A percentile compares a stretch with the other conserved stretches of the same genome.
phyloP scores from a whole-genome alignment of 1,140 invertebrate genomes.

The Dendrolimus kikuchii region DNA sequence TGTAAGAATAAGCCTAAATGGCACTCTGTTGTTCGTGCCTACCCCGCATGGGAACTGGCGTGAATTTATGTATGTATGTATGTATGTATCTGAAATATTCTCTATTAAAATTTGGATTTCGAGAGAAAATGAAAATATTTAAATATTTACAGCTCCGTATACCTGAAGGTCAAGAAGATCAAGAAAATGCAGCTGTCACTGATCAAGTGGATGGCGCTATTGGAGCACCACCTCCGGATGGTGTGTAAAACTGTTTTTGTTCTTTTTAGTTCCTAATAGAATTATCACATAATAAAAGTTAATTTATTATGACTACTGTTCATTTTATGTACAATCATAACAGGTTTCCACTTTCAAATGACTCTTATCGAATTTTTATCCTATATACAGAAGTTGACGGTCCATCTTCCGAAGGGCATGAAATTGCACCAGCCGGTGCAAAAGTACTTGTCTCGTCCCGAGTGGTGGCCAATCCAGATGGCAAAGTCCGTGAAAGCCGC shows the following conservation, averaged over 20 bases:
- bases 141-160: conserved; percentile 45
- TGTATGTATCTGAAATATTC: too few species aligned
- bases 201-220: conserved; percentile 18
- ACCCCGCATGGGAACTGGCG: too few species aligned
- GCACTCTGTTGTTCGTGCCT: too few species aligned
- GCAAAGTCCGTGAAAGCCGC: conserved; percentile 84
- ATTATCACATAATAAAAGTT: not conserved
- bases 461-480: conserved; percentile 76
- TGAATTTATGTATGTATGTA: too few species aligned
- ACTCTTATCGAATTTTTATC: not conserved
- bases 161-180: conserved; percentile 37
- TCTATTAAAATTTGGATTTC: too few species aligned
- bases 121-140: not conserved
- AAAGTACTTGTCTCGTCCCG: conserved; percentile 75
- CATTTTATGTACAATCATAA: too few species aligned
- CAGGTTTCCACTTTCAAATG: too few species aligned
- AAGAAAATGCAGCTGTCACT: conserved; percentile 17
- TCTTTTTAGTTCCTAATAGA: not conserved
- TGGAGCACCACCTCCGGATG: conserved; percentile 32
- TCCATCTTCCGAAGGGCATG: conserved; percentile 34
- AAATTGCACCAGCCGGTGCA: conserved; percentile 64
- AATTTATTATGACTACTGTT: too few species aligned
- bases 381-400: conserved; percentile 50
- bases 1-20: too few species aligned
- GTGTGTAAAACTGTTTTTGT: not conserved